Conservation (phyloP, 2,113 vertebrate genomes). For the Nibea coibor region DNA sequence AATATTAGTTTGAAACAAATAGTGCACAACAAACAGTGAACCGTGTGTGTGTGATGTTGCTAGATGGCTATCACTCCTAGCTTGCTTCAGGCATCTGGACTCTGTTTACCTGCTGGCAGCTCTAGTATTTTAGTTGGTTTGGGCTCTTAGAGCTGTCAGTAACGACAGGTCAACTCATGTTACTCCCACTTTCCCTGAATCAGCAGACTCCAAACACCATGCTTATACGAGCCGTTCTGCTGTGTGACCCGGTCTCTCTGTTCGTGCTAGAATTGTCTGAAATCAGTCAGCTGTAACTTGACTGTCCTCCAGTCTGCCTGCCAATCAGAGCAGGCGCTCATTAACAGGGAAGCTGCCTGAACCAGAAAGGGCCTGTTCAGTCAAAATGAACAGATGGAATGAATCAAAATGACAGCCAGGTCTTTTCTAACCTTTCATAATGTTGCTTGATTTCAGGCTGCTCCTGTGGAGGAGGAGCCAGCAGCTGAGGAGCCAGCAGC, state of each 20-base stretch:
- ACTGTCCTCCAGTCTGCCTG: neutral
- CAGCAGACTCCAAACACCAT: neutral
- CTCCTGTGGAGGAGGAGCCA: neutral
- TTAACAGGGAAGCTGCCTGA: neutral
- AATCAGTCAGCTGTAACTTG: neutral
- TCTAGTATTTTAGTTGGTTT: too few relatives aligned
- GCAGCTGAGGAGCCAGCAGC: neutral
- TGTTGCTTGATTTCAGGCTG: slow-evolving; percentile 26
- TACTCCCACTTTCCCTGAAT: neutral
- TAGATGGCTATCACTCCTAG: too few relatives aligned
- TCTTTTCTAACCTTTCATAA: neutral
- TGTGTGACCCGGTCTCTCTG: neutral
- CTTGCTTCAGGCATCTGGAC: too few relatives aligned
- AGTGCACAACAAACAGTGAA: too few relatives aligned
- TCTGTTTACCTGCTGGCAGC: neutral
- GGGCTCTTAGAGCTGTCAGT: too few relatives aligned
- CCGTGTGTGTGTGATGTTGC: too few relatives aligned
- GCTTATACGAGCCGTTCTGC: neutral
- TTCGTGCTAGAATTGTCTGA: neutral
- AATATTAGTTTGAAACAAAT: too few relatives aligned
- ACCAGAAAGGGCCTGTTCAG: neutral
- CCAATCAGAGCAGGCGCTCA: neutral
- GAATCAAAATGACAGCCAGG: too few relatives aligned
- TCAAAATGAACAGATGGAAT: neutral
- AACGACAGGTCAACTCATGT: too few relatives aligned